Conservation (phyloP, 2,113 vertebrate species). For the Corynorhinus townsendii region DNA sequence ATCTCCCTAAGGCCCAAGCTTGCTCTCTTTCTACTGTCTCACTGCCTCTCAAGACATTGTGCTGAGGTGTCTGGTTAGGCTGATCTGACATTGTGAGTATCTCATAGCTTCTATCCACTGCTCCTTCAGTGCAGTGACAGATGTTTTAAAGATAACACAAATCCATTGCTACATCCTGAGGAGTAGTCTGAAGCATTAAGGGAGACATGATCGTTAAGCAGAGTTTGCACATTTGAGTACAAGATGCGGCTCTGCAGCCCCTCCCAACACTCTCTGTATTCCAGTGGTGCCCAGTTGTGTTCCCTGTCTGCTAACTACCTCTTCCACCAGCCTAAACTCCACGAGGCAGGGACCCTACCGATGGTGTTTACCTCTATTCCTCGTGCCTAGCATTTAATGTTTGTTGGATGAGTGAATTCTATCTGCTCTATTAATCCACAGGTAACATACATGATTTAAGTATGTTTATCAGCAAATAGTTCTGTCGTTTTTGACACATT, state of each 20-base stretch:
- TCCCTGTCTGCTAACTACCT: not conserved
- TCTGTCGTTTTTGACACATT: slow-evolving; percentile 12
- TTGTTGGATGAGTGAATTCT: not conserved
- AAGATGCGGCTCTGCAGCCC: too few relatives aligned
- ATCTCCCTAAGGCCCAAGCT: not conserved
- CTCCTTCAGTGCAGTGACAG: not conserved
- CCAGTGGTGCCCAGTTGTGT: too few relatives aligned
- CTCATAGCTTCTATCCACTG: not conserved
- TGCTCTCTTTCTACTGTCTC: not conserved
- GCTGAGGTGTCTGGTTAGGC: not conserved
- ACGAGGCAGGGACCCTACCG: not conserved
- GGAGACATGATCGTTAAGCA: not conserved
- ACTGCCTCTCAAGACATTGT: not conserved
- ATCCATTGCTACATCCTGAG: not conserved
- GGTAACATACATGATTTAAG: not conserved
- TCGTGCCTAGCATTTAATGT: not conserved
- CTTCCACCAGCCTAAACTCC: not conserved
- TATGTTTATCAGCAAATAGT: not conserved
- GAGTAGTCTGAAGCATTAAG: not conserved
- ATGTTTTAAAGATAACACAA: not conserved
- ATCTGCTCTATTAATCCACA: not conserved
- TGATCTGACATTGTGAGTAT: not conserved
- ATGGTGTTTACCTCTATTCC: not conserved
- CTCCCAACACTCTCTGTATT: fast-evolving
- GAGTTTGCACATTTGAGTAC: not conserved